Conservation (phyloP, 2,113 vertebrate species). For the Crotalus viridis region DNA sequence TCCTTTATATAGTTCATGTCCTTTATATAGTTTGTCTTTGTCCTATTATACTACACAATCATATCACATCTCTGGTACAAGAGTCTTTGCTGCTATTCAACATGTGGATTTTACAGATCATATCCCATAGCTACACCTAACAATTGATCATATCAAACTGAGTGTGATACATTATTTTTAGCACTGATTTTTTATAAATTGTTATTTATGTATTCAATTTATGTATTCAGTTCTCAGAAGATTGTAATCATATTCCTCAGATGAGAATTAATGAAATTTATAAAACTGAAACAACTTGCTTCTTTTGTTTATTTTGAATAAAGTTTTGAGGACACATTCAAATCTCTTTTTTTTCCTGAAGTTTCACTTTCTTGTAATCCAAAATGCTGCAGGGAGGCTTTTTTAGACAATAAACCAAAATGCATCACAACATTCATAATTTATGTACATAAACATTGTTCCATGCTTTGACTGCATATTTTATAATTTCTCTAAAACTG, state of each 20-base stretch:
- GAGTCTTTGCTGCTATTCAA: background rate
- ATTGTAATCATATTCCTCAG: constrained; percentile 36
- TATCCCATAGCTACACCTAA: background rate
- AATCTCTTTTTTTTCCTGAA: constrained; percentile 37
- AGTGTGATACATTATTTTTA: constrained; percentile 16
- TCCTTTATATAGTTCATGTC: background rate
- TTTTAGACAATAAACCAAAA: constrained; percentile 42
- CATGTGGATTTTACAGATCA: background rate
- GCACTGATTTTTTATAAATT: background rate
- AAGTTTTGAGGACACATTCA: constrained; percentile 25
- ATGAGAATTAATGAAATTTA: constrained; percentile 44
- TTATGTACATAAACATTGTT: background rate
- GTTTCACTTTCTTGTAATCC: constrained; percentile 22
- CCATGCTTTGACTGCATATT: background rate
- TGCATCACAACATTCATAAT: background rate
- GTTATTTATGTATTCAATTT: background rate
- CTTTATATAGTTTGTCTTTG: background rate
- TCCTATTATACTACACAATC: background rate
- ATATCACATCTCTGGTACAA: background rate
- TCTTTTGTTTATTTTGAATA: constrained; percentile 24
- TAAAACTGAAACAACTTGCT: constrained; percentile 30
- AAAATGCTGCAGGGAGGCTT: constrained; percentile 15
- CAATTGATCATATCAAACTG: background rate
- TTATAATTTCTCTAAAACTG: background rate
- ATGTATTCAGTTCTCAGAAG: background rate